phyloP scores from a whole-genome alignment of 1,140 invertebrate species.

The Dufourea novaeangliae region DNA sequence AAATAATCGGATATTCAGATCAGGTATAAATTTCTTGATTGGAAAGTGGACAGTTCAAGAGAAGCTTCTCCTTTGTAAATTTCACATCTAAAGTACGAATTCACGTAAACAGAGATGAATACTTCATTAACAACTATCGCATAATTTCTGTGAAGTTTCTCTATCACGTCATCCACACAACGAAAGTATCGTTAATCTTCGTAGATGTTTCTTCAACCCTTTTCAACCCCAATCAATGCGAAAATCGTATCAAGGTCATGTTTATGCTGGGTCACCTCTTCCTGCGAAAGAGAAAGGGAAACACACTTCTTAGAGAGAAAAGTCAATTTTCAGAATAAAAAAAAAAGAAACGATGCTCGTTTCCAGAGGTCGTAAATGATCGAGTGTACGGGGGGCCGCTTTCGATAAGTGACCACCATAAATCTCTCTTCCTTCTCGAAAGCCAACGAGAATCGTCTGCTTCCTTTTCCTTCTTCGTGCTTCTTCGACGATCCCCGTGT shows the following conservation, averaged over 20 bases:
- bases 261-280: constrained; percentile 4
- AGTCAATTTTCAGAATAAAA: background rate
- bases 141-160: too few relatives aligned
- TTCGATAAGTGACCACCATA: constrained; percentile 62
- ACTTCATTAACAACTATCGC: too few relatives aligned
- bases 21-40: too few relatives aligned
- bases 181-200: constrained; percentile 7
- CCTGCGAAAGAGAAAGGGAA: constrained; percentile 8
- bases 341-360: constrained; percentile 15
- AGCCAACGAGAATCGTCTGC: constrained; percentile 54
- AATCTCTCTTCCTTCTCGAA: constrained; percentile 46
- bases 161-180: constrained; percentile 13
- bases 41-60: too few relatives aligned
- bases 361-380: constrained; percentile 46
- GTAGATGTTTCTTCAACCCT: background rate
- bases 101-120: too few relatives aligned
- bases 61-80: too few relatives aligned
- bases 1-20: too few relatives aligned
- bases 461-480: constrained; percentile 32
- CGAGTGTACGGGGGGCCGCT: constrained; percentile 32
- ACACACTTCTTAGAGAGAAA: background rate
- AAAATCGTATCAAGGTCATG: constrained; percentile 10
- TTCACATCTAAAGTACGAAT: too few relatives aligned
- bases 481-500: constrained; percentile 29
- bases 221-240: background rate